phyloP scores from a whole-genome alignment of 1,140 invertebrate genomes.

The Tetramorium alpestre region DNA sequence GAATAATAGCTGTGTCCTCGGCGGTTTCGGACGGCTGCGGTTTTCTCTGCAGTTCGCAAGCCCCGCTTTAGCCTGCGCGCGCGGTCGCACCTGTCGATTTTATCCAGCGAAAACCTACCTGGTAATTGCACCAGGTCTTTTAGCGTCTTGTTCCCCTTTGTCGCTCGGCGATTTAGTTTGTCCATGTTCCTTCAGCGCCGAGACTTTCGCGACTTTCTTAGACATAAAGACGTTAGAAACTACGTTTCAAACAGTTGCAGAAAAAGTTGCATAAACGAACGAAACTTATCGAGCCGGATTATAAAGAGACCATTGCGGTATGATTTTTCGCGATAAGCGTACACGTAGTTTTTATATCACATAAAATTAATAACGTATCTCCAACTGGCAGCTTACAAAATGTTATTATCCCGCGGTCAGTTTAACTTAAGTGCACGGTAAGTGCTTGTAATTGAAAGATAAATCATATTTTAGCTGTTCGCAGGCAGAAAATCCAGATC shows the following conservation, averaged over 20 bases:
- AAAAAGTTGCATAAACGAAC: not conserved
- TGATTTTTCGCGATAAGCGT: not conserved
- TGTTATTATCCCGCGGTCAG: constrained; percentile 44
- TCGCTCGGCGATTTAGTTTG: constrained; percentile 39
- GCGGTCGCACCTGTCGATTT: constrained; percentile 80
- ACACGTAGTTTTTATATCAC: not conserved
- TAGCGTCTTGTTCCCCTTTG: not conserved
- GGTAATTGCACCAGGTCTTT: constrained; percentile 22
- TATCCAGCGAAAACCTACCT: constrained; percentile 74
- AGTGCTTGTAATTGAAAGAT: constrained; percentile 43
- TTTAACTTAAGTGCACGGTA: constrained; percentile 51
- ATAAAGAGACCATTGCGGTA: not conserved
- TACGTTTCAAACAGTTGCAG: not conserved
- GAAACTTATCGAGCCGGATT: not conserved
- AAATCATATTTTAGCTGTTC: constrained; percentile 61
- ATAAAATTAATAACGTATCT: constrained; percentile 39
- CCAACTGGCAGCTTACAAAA: constrained; percentile 46
- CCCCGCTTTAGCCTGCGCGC: constrained; percentile 67
- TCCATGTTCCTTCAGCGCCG: not conserved
- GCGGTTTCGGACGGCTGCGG: constrained; percentile 71
- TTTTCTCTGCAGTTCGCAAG: constrained; percentile 70
- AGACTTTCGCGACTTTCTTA: not conserved
- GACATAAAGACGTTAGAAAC: not conserved
- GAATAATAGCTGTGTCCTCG: constrained; percentile 41
- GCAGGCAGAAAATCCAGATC: not conserved